phyloP scores from a whole-genome alignment of 2,888 invertebrate genomes.

The Melanostoma scalare region DNA sequence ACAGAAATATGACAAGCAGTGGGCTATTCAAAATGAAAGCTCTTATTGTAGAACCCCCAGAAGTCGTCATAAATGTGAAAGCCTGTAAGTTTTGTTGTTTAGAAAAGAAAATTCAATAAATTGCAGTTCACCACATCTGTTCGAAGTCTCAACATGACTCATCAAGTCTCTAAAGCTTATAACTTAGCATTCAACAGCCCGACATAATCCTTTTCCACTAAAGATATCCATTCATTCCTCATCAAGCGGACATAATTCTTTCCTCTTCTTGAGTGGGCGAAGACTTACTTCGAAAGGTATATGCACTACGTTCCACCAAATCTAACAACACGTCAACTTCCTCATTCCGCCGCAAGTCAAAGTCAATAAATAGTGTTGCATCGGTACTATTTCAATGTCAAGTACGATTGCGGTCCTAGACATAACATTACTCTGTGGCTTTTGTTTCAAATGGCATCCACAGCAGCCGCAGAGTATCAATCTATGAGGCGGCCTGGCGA shows the following conservation, averaged over 20 bases:
- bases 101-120: no score
- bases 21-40: no score
- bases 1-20: no score
- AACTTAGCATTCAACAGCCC: no score
- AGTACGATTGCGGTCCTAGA: conserved; percentile 55
- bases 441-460: conserved; percentile 35
- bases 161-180: no score
- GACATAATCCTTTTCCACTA: no score
- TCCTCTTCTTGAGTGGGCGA: conserved; percentile 33
- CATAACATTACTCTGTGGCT: conserved; percentile 40
- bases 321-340: conserved; percentile 66
- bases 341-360: conserved; percentile 58
- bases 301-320: conserved; percentile 40
- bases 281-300: not conserved
- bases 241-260: conserved; percentile 31
- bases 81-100: no score
- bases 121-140: no score
- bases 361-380: conserved; percentile 62
- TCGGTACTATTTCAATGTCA: conserved; percentile 71
- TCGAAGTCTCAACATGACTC: no score
- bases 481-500: conserved; percentile 33
- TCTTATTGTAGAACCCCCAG: no score
- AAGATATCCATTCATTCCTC: conserved; percentile 34
- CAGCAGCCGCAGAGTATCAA: conserved; percentile 54
- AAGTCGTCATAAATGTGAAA: no score